Conservation (phyloP, 2,797 vertebrate genomes). For the Macropodus opercularis region DNA sequence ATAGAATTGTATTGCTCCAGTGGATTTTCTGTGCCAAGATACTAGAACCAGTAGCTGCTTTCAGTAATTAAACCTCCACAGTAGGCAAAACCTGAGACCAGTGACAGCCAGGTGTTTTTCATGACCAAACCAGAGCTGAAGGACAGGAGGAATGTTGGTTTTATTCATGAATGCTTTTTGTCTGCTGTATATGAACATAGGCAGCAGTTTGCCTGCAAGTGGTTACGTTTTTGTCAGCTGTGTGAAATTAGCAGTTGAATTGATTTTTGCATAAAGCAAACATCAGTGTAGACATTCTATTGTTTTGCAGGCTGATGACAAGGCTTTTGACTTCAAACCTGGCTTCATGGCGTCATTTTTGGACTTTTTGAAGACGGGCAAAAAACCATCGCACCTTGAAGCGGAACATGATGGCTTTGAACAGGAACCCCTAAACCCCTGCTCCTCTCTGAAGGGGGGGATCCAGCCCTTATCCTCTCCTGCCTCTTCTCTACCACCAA, state of each 20-base stretch:
- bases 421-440: conserved; percentile 56
- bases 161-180: background rate
- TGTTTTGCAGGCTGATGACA: conserved; percentile 84
- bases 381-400: conserved; percentile 77
- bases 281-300: conserved; percentile 4
- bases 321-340: conserved; percentile 88
- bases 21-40: background rate
- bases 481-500: conserved; percentile 58
- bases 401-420: conserved; percentile 28
- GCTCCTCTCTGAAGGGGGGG: conserved; percentile 73
- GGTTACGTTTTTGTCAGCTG: too few relatives aligned
- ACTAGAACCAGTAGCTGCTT: too few relatives aligned
- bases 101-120: too few relatives aligned
- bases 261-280: background rate
- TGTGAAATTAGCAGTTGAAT: background rate
- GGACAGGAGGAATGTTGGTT: background rate
- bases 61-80: too few relatives aligned
- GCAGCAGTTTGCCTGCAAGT: background rate
- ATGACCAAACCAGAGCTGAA: background rate
- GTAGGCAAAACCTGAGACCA: too few relatives aligned
- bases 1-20: background rate
- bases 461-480: conserved; percentile 72
- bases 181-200: background rate
- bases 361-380: conserved; percentile 91
- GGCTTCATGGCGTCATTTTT: conserved; percentile 93